Base-by-base conservation (phyloP, 2,888 invertebrate species). In the Tenthredo amoena region DNA sequence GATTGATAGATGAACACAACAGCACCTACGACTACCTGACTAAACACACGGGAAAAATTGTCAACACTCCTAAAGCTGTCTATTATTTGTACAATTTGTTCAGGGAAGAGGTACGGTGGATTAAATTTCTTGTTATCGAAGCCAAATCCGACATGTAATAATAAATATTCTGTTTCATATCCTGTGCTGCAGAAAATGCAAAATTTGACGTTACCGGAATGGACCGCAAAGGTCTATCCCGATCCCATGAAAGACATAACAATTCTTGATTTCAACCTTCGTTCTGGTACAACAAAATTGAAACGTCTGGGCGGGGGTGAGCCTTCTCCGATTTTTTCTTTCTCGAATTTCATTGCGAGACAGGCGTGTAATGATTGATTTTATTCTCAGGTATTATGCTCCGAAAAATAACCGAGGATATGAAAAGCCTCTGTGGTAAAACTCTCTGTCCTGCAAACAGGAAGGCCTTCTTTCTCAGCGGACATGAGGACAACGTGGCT, bases 231-330 rank as follows among this genome's bases (percentile, higher is more conserved):
- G 26, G 93, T 94, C 0, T 93, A 91, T 86, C 94, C 94, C 0
- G 89, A 90, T 65, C 90, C 91, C 9, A 91, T 94, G 93, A 88
- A 89, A 58, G 91, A 92, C 18, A 89, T 94, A 1, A 90, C 93
- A n/a, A 92, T 91, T 18, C 89, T 93, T 65, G 93, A 93, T 87
- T 94, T 94, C 85, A 90, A 91, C 85, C 86, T 94, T 0, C 89
- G 92, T 43, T 93, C 93, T 0, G 92, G 91, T 81, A 94, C 93
- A 9, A 90, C 87, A 26, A 88, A 91, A 68, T 89, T 94, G 89
- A 92, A 91, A 86, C 92, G 93, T 84, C 88, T 94, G 21, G 94
- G 93, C 87, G 93, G 93, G 89, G 94, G 94, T 93, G 88, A 86
- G 79, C 76, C 26, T 81, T 12, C 2, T 21, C 9, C 43, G 15